These are phyloP conservation scores for Sciurus vulgaris DNA, from an alignment of 2,797 vertebrate genomes.

Conservation along the genomic window DNA sequence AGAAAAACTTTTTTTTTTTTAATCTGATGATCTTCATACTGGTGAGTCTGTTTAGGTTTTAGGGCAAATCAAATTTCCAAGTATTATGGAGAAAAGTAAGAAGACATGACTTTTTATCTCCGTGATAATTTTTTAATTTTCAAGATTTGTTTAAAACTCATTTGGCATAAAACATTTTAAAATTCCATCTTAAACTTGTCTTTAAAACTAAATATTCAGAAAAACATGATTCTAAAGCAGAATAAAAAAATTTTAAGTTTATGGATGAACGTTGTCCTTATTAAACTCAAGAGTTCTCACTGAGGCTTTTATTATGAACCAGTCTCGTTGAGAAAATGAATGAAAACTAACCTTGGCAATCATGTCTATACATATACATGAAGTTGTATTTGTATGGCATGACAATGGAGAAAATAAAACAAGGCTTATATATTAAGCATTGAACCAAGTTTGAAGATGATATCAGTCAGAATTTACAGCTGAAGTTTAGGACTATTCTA, in stretches of 20 bases:
- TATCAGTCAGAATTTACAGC: constrained; percentile 56
- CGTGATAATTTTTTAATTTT: constrained; percentile 39
- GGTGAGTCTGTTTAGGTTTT: constrained; percentile 45
- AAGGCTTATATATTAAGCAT: background rate
- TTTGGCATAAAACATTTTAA: constrained; percentile 47
- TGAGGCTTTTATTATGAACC: constrained; percentile 66
- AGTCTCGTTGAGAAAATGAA: constrained; percentile 75
- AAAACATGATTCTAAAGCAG: background rate
- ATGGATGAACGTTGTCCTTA: constrained; percentile 42
- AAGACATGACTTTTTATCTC: background rate
- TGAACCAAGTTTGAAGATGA: constrained; percentile 46
- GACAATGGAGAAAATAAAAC: constrained; percentile 70
- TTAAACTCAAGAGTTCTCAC: background rate
- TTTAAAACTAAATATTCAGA: constrained; percentile 52
- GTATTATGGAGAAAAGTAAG: background rate
- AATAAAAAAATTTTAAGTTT: constrained; percentile 47
- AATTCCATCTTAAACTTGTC: constrained; percentile 35
- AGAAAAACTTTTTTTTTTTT: constrained; percentile 5
- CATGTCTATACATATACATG: constrained; percentile 42
- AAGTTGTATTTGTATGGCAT: constrained; percentile 71
- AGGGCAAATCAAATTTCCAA: constrained; percentile 47
- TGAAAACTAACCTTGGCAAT: constrained; percentile 70
- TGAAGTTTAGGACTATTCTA: background rate
- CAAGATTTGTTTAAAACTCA: constrained; percentile 47
- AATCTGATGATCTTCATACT: constrained; percentile 24